phyloP scores from a whole-genome alignment of 2,888 invertebrate genomes.

The Callyntrura sp. region DNA sequence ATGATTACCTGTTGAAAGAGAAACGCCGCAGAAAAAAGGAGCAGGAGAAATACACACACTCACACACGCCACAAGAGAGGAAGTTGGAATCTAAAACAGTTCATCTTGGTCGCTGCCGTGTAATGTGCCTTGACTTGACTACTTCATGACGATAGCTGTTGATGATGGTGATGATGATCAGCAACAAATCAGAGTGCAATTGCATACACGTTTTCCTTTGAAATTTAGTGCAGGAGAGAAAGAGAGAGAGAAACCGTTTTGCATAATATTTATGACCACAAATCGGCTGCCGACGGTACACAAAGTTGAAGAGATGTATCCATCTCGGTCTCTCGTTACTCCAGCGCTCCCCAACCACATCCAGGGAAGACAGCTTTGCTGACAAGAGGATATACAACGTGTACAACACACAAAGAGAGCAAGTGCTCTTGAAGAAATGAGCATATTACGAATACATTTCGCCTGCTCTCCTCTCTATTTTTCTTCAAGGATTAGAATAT shows the following conservation, averaged over 20 bases:
- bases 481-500: background rate
- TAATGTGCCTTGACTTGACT: background rate
- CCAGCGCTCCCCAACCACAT: background rate
- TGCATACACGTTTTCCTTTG: background rate
- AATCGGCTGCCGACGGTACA: conserved; percentile 26
- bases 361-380: conserved; percentile 69
- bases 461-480: background rate
- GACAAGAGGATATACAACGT: conserved; percentile 50
- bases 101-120: background rate
- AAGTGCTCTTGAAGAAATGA: conserved; percentile 42
- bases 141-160: background rate
- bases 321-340: too few relatives aligned
- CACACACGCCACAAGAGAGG: conserved; percentile 8
- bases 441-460: conserved; percentile 21
- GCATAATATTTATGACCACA: conserved; percentile 68
- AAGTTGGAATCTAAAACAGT: conserved; percentile 4
- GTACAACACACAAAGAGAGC: too few relatives aligned
- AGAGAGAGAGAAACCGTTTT: conserved; percentile 27
- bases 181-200: conserved; percentile 31
- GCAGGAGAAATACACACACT: background rate
- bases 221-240: background rate
- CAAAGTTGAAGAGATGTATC: background rate
- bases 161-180: conserved; percentile 21
- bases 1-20: conserved; percentile 76
- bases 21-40: conserved; percentile 51